Percentiles rank a stretch among this genome's conserved stretches.
Conservation (phyloP, 2,888 invertebrate species). For the Acheta domesticus region DNA sequence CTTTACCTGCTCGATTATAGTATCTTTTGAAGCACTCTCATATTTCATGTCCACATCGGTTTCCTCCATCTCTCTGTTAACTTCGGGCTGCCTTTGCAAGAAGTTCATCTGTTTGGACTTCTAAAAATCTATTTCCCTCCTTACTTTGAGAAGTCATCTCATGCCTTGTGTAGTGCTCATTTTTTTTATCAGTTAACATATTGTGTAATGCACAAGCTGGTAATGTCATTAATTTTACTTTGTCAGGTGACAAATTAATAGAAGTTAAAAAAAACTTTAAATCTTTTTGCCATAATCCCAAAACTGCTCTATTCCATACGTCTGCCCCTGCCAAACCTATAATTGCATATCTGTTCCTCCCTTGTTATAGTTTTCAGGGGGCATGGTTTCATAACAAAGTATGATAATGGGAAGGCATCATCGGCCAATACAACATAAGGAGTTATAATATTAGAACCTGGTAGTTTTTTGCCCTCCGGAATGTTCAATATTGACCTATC, state of each 20-base stretch:
- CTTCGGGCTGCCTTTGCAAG: neutral
- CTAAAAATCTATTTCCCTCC: too few species aligned
- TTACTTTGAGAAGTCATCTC: too few species aligned
- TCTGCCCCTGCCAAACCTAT: slow-evolving; percentile 27
- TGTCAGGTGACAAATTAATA: slow-evolving; percentile 34
- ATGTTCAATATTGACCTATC: slow-evolving; percentile 27
- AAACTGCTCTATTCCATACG: slow-evolving; percentile 34
- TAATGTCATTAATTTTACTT: slow-evolving; percentile 30
- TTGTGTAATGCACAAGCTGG: slow-evolving; percentile 34
- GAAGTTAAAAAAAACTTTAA: slow-evolving; percentile 35
- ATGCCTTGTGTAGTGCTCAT: neutral
- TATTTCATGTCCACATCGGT: neutral
- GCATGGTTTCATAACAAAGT: slow-evolving; percentile 31
- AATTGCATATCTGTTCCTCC: neutral
- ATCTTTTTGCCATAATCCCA: slow-evolving; percentile 37
- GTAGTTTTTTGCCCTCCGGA: slow-evolving; percentile 26
- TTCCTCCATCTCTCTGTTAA: neutral
- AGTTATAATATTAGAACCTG: slow-evolving; percentile 21
- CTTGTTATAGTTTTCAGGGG: slow-evolving; percentile 24
- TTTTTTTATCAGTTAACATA: slow-evolving; percentile 23
- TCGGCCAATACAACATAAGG: slow-evolving; percentile 32
- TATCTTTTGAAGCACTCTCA: neutral
- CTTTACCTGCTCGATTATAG: too few species aligned
- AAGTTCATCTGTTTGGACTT: too few species aligned
- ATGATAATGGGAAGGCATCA: slow-evolving; percentile 24